Evolutionary conservation across 2,797 vertebrate species (phyloP), one percentile per base, ranked within the genome.

Genomic region (Steatocranus sp.): DNA sequence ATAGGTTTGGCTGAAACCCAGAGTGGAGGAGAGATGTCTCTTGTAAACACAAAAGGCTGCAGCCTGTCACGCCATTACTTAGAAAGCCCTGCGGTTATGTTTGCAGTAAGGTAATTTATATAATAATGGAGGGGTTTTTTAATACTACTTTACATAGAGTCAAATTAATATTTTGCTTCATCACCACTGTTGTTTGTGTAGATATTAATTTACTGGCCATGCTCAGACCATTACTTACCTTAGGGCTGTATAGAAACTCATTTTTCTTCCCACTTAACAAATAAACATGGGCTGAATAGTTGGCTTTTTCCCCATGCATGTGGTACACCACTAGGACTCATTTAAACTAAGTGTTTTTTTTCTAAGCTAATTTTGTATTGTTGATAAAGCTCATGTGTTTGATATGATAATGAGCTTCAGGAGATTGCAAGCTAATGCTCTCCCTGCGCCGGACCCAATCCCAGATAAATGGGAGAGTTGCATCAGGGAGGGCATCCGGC

Each of bases 1-100:
- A 78, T 38, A 48, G 7, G 43, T 50, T 78, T 51, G 38, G 79
- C 76, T 43, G 10, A 54, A 74, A 56, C 11, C 34, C 50, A 51
- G n/a, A 54, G 11, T 5, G 32, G 23, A 32, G 4, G 18, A 76
- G 6, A 54, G n/a, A 49, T 51, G 25, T 23, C 48, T 75, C 15
- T 7, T 8, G 10, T 54, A 46, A 43, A 11, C 11, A 25, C 10
- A 76, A 27, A 54, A 25, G 17, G 66, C 66, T 70, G 38, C 23
- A 46, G 23, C 41, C n/a, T 30, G 38, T 82, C 27, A 12, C 18
- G 5, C 7, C 18, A 23, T 43, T 6, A 18, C 6, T 14, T 8
- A 30, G 43, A 43, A 54, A 56, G 38, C 25, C 34, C 78, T 76
- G 58, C 56, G 8, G 14, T 20, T 18, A 12, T 0, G 4, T 18